Base-by-base conservation (phyloP, 2,888 invertebrate genomes). In the Coecobrya sp. region DNA sequence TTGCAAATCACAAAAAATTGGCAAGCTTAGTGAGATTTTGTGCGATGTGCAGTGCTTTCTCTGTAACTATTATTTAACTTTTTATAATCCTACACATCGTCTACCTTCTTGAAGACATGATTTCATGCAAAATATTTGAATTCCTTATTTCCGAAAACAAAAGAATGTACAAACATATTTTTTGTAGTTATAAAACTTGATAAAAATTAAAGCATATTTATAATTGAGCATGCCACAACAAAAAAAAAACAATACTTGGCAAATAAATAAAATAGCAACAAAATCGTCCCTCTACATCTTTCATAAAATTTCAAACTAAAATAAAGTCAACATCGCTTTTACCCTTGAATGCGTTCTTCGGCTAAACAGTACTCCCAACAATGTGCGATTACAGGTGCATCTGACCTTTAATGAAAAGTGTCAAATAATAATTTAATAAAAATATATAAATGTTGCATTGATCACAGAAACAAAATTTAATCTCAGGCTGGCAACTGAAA, bases 341-440 rank as follows among this genome's bases (percentile, higher is more conserved):
- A 98, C 98, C 98, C 98, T 95, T 96, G 96, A 95, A 97, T 96
- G 95, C 97, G 96, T 96, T 98, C 98, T 95, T 97, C 97, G 96
- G 97, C 97, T 96, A 98, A 97, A 95, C 97, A 96, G 96, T 97
- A 97, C 96, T 99, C 99, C 98, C 99, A 99, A 95, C 98, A 96
- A 96, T 99, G 99, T 94, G 98, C 99, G 97, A 99, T 97, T 95
- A 99, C 98, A 94, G 99, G 99, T 95, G 99, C 99, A 97, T 99
- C 99, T 95, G 99, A 99, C 99, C 99, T 98, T 96, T 95, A 92
- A 94, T 19, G 55, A 84, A 84, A 89, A 82, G 27, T 27, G 36
- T 19, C 16, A 90, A 73, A 70, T 86, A 22, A 86, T 70, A 62
- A 16, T 27, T 59, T n/a, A 52, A 68, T 59, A 70, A 82, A 49